phyloP scores from a whole-genome alignment of 2,113 vertebrate species.

The Pleuronectes platessa region DNA sequence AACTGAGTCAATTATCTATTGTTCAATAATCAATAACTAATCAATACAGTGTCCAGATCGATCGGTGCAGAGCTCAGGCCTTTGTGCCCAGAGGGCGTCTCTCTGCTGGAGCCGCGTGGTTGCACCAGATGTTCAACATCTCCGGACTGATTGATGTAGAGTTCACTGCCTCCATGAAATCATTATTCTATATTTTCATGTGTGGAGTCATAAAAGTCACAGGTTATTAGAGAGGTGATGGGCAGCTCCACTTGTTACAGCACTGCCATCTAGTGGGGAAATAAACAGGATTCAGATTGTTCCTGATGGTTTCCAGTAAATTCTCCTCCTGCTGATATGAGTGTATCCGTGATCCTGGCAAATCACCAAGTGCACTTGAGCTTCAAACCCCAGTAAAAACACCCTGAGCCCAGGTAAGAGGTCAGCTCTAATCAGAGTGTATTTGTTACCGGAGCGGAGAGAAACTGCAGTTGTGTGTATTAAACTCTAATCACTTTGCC shows the following conservation, averaged over 20 bases:
- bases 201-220: not conserved
- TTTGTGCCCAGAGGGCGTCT: not conserved
- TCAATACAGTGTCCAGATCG: not conserved
- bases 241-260: not conserved
- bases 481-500: slow-evolving; percentile 40
- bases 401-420: slow-evolving; percentile 38
- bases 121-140: slow-evolving; percentile 7
- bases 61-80: not conserved
- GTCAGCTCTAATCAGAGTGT: slow-evolving; percentile 17
- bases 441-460: slow-evolving; percentile 36
- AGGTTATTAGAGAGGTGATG: not conserved
- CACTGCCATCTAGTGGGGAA: slow-evolving; percentile 63
- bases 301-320: not conserved
- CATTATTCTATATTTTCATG: not conserved
- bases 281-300: not conserved
- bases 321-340: too few relatives aligned
- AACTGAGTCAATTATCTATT: too few relatives aligned
- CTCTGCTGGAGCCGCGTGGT: too few relatives aligned
- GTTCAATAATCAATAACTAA: not conserved
- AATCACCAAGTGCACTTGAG: not conserved
- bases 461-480: not conserved
- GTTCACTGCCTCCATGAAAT: slow-evolving; percentile 16
- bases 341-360: too few relatives aligned
- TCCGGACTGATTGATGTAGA: not conserved
- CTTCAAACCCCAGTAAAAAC: slow-evolving; percentile 8